phyloP scores from a whole-genome alignment of 2,797 vertebrate species.

The Pitangus sulphuratus region DNA sequence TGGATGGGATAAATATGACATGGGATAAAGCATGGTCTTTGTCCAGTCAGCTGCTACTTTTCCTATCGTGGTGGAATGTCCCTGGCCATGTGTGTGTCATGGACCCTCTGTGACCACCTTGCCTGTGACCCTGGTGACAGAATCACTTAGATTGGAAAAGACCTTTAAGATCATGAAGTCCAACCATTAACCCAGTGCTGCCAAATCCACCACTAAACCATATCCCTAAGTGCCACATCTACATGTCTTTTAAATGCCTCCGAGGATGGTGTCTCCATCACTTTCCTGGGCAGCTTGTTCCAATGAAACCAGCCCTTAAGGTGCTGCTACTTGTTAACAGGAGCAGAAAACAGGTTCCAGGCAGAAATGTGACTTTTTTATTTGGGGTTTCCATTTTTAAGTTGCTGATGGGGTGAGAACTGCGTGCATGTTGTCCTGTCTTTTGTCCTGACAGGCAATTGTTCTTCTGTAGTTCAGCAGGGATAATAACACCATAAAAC shows the following conservation, averaged over 20 bases:
- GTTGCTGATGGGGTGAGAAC: background rate
- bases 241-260: fast-evolving
- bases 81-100: fast-evolving
- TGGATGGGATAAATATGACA: background rate
- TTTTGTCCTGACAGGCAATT: background rate
- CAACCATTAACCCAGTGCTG: background rate
- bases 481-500: background rate
- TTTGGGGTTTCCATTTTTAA: background rate
- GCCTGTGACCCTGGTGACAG: background rate
- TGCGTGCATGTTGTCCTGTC: background rate
- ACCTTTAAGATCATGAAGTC: background rate
- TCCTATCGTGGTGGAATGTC: fast-evolving
- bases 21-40: background rate
- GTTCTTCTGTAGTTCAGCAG: background rate
- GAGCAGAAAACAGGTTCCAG: background rate
- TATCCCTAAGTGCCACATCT: background rate
- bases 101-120: background rate
- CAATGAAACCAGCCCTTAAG: background rate
- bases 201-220: background rate
- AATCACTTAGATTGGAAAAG: background rate
- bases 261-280: background rate
- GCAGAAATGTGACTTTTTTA: background rate
- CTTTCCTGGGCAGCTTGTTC: background rate
- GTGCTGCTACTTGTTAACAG: background rate
- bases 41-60: background rate